Evolutionary conservation across 2,113 vertebrate genomes (phyloP).

Genomic region (Macroglossus sobrinus): DNA sequence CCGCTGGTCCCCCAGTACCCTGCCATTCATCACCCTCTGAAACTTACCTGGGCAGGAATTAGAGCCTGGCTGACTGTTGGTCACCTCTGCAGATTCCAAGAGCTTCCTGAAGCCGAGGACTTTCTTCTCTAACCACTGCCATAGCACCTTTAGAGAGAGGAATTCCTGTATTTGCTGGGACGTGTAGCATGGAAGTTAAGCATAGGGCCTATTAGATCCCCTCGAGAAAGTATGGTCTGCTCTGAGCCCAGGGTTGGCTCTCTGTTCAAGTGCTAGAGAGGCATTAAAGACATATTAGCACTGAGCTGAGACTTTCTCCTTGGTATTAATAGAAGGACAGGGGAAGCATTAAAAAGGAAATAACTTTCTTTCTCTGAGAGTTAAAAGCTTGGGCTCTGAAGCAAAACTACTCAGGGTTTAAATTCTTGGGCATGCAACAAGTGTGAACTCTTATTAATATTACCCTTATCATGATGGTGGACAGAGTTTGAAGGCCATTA

Average conservation of each 20-base stretch:
- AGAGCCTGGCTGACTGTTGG: not conserved
- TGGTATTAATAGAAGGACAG: not conserved
- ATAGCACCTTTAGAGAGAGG: not conserved
- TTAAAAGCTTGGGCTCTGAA: slow-evolving; percentile 41
- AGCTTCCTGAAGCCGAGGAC: not conserved
- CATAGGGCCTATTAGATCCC: not conserved
- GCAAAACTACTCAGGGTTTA: slow-evolving; percentile 26
- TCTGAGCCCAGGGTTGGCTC: not conserved
- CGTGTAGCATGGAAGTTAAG: not conserved
- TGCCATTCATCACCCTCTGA: not conserved
- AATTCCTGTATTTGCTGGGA: not conserved
- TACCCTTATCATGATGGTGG: not conserved
- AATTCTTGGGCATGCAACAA: not conserved
- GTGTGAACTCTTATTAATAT: not conserved
- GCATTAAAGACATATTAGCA: not conserved
- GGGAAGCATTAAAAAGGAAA: not conserved
- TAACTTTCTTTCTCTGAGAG: not conserved
- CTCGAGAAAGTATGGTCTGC: not conserved
- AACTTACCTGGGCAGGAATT: not conserved
- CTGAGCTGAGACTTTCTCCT: not conserved
- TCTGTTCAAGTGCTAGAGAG: not conserved
- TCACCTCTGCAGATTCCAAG: not conserved
- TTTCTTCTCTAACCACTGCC: not conserved
- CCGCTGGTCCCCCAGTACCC: not conserved
- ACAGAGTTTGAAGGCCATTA: not conserved